These are phyloP conservation scores for Apodemus speciosus DNA, from an alignment of 2,113 vertebrate genomes.

Conservation along the genomic window DNA sequence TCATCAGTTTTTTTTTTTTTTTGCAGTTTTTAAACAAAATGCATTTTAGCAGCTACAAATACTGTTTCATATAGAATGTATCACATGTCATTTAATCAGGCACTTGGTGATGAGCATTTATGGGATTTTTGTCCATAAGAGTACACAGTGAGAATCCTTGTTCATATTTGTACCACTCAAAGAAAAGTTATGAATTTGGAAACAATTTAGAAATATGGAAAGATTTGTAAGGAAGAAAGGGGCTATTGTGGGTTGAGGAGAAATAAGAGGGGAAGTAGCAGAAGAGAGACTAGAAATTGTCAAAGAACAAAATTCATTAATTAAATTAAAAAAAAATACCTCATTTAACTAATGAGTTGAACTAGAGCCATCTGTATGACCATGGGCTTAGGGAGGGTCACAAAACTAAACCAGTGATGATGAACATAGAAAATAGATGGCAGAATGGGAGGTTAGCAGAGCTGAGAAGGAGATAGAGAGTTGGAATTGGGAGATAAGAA, in stretches of 20 bases:
- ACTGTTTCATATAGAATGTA: neutral
- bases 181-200: neutral
- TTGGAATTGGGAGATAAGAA: neutral
- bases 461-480: neutral
- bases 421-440: neutral
- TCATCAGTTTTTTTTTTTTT: neutral
- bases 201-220: too few relatives aligned
- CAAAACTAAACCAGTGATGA: neutral
- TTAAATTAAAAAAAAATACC: neutral
- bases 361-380: neutral
- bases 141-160: neutral
- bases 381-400: neutral
- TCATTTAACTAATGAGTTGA: neutral
- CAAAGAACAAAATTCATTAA: neutral
- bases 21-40: conserved; percentile 37
- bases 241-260: neutral
- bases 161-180: neutral
- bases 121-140: neutral
- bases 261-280: neutral
- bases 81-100: neutral
- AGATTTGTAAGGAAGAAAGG: neutral
- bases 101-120: neutral
- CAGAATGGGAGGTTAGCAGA: neutral
- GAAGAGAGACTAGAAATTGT: neutral
- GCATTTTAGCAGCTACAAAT: neutral